Percentiles rank a stretch among this genome's conserved stretches.
phyloP scores from a whole-genome alignment of 2,797 vertebrate genomes.

The Neomorphus geoffroyi region DNA sequence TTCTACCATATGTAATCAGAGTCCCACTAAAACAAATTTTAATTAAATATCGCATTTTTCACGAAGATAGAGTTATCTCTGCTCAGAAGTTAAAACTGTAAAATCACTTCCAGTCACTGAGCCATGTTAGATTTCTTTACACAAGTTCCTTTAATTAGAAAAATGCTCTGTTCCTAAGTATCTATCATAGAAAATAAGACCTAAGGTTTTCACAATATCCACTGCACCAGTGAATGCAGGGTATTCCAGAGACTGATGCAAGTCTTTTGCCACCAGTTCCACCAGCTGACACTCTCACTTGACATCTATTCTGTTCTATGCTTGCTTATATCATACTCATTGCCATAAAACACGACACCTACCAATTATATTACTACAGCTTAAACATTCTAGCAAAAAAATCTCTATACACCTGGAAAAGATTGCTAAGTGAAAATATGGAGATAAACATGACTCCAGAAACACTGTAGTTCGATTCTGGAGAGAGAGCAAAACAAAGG shows the following conservation, averaged over 20 bases:
- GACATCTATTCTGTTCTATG: not conserved
- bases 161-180: not conserved
- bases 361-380: not conserved
- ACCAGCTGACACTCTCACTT: not conserved
- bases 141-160: not conserved
- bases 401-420: not conserved
- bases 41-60: not conserved
- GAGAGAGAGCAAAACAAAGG: not conserved
- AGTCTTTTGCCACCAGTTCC: not conserved
- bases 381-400: not conserved
- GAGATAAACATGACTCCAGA: not conserved
- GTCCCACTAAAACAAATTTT: not conserved
- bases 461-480: not conserved
- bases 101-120: not conserved
- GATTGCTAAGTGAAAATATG: not conserved
- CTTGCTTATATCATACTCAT: not conserved
- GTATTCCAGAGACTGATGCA: not conserved
- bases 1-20: not conserved
- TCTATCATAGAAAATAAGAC: not conserved
- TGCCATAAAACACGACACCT: not conserved
- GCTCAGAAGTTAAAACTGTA: not conserved
- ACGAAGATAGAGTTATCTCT: not conserved
- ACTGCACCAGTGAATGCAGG: not conserved
- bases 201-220: accelerated
- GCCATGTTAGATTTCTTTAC: not conserved